Conservation (phyloP, 2,113 vertebrate genomes). For the Rhea pennata region DNA sequence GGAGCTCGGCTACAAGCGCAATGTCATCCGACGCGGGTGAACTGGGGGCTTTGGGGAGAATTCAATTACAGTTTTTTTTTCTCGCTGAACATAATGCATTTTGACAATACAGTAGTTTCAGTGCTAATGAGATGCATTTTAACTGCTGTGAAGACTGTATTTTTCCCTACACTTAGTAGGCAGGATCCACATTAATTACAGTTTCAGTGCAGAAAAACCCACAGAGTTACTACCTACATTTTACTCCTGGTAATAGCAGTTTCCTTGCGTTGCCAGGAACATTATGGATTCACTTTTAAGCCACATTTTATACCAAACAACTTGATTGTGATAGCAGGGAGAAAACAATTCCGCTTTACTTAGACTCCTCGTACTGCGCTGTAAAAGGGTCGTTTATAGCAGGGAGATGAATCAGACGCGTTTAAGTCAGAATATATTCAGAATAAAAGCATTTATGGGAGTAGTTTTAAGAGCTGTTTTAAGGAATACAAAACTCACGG, state of each 20-base stretch:
- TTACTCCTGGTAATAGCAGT: conserved; percentile 50
- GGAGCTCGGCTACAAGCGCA: background rate
- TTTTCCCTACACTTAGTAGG: conserved; percentile 49
- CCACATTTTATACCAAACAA: conserved; percentile 51
- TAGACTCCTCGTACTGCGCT: background rate
- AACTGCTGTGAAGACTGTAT: conserved; percentile 54
- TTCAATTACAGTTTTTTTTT: conserved; percentile 65
- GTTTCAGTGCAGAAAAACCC: conserved; percentile 46
- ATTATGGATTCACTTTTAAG: conserved; percentile 56
- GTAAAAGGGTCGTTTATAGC: conserved; percentile 20
- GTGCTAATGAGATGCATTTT: conserved; percentile 69
- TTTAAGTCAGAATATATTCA: accelerated
- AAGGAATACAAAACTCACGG: background rate
- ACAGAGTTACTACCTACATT: conserved; percentile 45
- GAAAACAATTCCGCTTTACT: conserved; percentile 21
- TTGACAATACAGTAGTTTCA: conserved; percentile 46
- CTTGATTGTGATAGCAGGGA: conserved; percentile 41
- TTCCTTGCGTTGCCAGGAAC: conserved; percentile 22
- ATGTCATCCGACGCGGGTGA: conserved; percentile 56
- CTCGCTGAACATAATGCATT: conserved; percentile 46
- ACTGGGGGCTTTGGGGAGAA: conserved; percentile 60
- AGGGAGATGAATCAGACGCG: background rate
- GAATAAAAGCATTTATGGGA: background rate
- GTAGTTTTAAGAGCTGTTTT: background rate
- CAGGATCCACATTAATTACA: conserved; percentile 68